Conservation (phyloP, 2,113 vertebrate species). For the Salvelinus namaycush region DNA sequence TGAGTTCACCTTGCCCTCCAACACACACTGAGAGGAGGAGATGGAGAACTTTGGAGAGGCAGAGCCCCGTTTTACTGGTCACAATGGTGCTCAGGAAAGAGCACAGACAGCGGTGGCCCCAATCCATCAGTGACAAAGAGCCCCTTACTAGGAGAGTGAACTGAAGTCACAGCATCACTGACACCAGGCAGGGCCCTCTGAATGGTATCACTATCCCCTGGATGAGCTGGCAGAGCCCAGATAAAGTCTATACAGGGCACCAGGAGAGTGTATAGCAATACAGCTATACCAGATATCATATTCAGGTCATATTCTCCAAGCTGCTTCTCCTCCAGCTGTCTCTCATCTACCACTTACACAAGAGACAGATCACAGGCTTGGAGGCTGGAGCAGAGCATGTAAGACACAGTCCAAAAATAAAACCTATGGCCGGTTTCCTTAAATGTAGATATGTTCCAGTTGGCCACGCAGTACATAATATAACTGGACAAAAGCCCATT, state of each 20-base stretch:
- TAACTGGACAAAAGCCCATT: neutral
- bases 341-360: neutral
- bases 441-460: slow-evolving; percentile 43
- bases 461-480: slow-evolving; percentile 10
- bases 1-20: neutral
- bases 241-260: slow-evolving; percentile 20
- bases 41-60: neutral
- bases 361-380: neutral
- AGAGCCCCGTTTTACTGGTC: neutral
- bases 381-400: slow-evolving; percentile 27
- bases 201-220: slow-evolving; percentile 30
- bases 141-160: slow-evolving; percentile 24
- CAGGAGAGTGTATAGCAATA: neutral
- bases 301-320: slow-evolving; percentile 4
- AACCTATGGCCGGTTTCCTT: slow-evolving; percentile 21
- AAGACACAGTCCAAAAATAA: neutral
- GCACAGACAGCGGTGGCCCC: neutral
- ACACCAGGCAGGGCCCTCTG: slow-evolving; percentile 27
- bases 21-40: neutral
- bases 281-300: neutral
- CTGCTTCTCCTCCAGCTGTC: slow-evolving; percentile 7
- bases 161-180: slow-evolving; percentile 16
- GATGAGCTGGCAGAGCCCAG: slow-evolving; percentile 12
- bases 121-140: slow-evolving; percentile 35
- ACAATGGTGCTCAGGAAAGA: neutral